Evolutionary conservation across 2,797 vertebrate genomes (phyloP).

Genomic region (Manis javanica): DNA sequence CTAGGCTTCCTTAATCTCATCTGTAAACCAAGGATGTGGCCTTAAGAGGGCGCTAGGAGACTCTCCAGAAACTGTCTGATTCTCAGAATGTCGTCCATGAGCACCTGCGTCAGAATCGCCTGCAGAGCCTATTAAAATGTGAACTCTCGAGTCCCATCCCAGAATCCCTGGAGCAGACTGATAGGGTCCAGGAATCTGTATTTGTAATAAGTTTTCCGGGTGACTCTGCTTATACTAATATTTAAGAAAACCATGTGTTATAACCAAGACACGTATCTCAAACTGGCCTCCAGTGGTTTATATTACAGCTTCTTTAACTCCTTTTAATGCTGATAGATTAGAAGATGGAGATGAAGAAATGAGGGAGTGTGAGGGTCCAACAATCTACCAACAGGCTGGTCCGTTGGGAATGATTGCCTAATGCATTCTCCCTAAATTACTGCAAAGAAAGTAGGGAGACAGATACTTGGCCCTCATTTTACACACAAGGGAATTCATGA

Average conservation of each 20-base stretch:
- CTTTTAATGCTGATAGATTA: not conserved
- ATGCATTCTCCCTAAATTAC: not conserved
- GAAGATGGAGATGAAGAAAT: not conserved
- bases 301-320: not conserved
- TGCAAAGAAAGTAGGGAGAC: not conserved
- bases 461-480: not conserved
- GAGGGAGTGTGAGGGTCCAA: not conserved
- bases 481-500: not conserved
- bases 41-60: not conserved
- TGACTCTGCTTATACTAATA: not conserved
- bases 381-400: not conserved
- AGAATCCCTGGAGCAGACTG: not conserved
- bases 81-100: not conserved
- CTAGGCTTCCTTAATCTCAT: not conserved
- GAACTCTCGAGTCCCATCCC: not conserved
- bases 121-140: not conserved
- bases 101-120: not conserved
- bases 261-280: not conserved
- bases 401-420: not conserved
- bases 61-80: not conserved
- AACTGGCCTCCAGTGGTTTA: not conserved
- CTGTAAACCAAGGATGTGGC: not conserved
- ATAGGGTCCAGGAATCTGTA: not conserved
- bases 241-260: not conserved
- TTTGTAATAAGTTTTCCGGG: not conserved